These are phyloP conservation scores for Ceratina calcarata DNA, from an alignment of 1,140 invertebrate genomes.

Conservation along the genomic window DNA sequence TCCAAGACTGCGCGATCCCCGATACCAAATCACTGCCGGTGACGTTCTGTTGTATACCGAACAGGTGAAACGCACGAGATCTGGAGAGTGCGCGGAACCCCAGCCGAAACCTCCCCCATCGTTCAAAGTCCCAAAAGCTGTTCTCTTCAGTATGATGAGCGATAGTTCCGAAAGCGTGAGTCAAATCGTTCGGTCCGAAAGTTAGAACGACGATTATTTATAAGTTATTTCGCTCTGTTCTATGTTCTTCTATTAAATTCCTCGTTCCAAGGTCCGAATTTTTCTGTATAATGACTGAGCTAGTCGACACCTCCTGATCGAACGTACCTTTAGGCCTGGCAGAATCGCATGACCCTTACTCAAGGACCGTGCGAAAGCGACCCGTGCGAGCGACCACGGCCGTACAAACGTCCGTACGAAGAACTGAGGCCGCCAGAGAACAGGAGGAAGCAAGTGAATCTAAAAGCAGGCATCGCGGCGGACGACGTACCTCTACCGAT, in stretches of 20 bases:
- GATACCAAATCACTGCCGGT: constrained; percentile 1
- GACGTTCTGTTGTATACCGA: constrained; percentile 56
- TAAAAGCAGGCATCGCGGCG: constrained; percentile 19
- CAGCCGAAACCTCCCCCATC: constrained; percentile 36
- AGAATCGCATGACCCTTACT: not conserved
- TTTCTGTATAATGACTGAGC: no score
- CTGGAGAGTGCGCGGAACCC: constrained; percentile 16
- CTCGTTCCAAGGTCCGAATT: no score
- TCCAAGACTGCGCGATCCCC: constrained; percentile 36
- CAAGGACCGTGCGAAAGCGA: not conserved
- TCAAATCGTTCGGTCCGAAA: not conserved
- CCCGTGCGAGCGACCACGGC: no score
- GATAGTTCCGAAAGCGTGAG: not conserved
- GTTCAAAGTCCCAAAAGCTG: constrained; percentile 44
- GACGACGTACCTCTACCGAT: constrained; percentile 12
- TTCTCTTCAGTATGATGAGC: constrained; percentile 28
- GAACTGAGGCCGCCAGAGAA: constrained; percentile 38
- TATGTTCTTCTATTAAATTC: no score
- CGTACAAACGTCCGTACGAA: constrained; percentile 11
- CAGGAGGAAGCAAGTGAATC: constrained; percentile 26
- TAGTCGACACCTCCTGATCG: no score
- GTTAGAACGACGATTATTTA: not conserved
- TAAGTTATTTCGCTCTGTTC: no score
- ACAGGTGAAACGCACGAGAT: not conserved
- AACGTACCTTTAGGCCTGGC: not conserved